A percentile compares a stretch with the other conserved stretches of the same genome.
Conservation (phyloP, 2,113 vertebrate species). For the Boulengeromyrus knoepffleri region DNA sequence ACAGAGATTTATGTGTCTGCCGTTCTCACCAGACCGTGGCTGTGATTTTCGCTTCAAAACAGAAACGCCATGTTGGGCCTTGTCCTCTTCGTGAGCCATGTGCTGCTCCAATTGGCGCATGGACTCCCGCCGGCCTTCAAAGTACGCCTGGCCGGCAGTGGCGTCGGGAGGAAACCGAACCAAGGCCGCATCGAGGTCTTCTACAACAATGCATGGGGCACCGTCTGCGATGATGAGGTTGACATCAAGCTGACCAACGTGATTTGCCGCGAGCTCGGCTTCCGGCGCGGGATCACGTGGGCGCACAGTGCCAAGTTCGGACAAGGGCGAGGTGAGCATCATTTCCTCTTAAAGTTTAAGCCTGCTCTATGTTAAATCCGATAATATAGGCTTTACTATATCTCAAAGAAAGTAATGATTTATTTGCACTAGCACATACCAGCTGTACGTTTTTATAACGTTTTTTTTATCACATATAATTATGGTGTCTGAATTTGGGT, state of each 20-base stretch:
- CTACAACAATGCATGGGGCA: slow-evolving; percentile 80
- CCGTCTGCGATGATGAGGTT: slow-evolving; percentile 85
- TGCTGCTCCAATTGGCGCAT: slow-evolving; percentile 30
- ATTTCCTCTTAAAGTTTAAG: neutral
- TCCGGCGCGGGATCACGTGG: slow-evolving; percentile 74
- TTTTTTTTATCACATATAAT: neutral
- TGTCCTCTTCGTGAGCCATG: slow-evolving; percentile 38
- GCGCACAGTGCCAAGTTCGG: slow-evolving; percentile 89
- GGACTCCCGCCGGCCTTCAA: slow-evolving; percentile 37
- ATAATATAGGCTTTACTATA: neutral
- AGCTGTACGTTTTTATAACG: neutral
- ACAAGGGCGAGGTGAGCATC: slow-evolving; percentile 72
- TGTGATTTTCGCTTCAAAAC: slow-evolving; percentile 27
- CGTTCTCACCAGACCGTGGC: slow-evolving; percentile 38
- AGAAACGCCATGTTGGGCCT: slow-evolving; percentile 37
- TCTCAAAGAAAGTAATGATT: neutral
- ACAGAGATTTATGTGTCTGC: neutral
- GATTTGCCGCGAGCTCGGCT: slow-evolving; percentile 80
- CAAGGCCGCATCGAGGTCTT: slow-evolving; percentile 87
- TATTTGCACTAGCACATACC: neutral
- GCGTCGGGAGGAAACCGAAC: slow-evolving; percentile 44
- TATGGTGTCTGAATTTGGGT: neutral
- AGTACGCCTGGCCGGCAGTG: slow-evolving; percentile 71
- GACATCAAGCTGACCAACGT: slow-evolving; percentile 70
- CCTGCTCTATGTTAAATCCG: neutral